A percentile compares a stretch with the other conserved stretches of the same genome.
phyloP scores from a whole-genome alignment of 1,140 invertebrate species.

The Papilio dardanus region DNA sequence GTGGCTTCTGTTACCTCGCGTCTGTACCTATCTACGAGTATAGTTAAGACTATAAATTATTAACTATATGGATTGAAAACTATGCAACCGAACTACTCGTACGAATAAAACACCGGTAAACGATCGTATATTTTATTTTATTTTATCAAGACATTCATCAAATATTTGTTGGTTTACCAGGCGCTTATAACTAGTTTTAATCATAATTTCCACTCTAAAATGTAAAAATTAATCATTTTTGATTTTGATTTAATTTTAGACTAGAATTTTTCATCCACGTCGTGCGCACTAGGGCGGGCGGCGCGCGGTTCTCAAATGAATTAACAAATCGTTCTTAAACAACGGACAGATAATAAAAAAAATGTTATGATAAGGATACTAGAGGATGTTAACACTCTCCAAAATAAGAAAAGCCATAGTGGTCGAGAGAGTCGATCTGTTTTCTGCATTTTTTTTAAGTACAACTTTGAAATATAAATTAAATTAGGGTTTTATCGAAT shows the following conservation, averaged over 20 bases:
- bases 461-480: not conserved
- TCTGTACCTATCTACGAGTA: not conserved
- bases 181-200: not conserved
- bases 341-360: not conserved
- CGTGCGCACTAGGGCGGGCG: not conserved
- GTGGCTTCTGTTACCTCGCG: slow-evolving; percentile 13
- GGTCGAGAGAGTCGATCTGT: not conserved
- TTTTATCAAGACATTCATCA: not conserved
- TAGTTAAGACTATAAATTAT: not conserved
- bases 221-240: not conserved
- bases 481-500: not conserved
- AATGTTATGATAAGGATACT: not conserved
- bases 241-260: no score
- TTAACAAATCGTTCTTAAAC: not conserved
- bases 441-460: not conserved
- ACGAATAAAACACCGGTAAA: slow-evolving; percentile 11
- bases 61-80: slow-evolving; percentile 7
- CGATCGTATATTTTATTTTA: no score
- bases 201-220: no score
- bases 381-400: not conserved
- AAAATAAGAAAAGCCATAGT: not conserved
- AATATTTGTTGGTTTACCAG: not conserved
- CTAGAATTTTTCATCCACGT: no score
- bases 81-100: not conserved
- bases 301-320: not conserved